Base-by-base conservation (phyloP, 2,888 invertebrate genomes). In the Cantharis nigra region DNA sequence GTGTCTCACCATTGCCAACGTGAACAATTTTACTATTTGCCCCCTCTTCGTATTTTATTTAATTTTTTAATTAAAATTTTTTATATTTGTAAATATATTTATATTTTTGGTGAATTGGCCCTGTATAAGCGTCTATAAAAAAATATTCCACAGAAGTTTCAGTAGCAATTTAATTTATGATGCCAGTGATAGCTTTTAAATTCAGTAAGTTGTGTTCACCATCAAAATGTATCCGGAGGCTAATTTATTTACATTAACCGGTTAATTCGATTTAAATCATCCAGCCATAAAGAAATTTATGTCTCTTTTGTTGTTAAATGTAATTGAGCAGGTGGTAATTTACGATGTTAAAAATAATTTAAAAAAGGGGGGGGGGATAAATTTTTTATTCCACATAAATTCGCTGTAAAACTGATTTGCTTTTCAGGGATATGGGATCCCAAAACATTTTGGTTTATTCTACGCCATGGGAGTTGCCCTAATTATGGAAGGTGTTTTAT, bases 381-480 rank as follows among this genome's bases (percentile, higher is more conserved):
- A 3, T 3, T 26, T 26, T 26, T 26, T 26, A 26, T 26, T 26
- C 1, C 7, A 26, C 9, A 26, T 26, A 26, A 26, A 26, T 9
- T 26, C 0, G 26, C 9, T 9, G 26, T 9, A 9, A 26, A 26
- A 26, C 4, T 26, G 0, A 26, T 26, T 26, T 26, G 9, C 9
- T 49, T 83, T 85, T 26, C 84, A 93, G 92, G 88, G 88, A 74
- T 90, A 90, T 84, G 95, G 95, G 7, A 92, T 96, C 79, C 95
- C 95, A 0, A 93, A 93, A 80, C 94, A 95, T 88, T 94, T 92
- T 87, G 97, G 97, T 0, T 87, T 97, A 26, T 95, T 94, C 87
- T 96, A 97, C 88, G 94, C 96, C 0, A 94, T 97, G 94, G 97
- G 96, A 0, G 89, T 94, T 67, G 95, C 95, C 0, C 90, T 97